Evolutionary conservation across 2,113 vertebrate species (phyloP).

Genomic region (Hemiprocne comata): DNA sequence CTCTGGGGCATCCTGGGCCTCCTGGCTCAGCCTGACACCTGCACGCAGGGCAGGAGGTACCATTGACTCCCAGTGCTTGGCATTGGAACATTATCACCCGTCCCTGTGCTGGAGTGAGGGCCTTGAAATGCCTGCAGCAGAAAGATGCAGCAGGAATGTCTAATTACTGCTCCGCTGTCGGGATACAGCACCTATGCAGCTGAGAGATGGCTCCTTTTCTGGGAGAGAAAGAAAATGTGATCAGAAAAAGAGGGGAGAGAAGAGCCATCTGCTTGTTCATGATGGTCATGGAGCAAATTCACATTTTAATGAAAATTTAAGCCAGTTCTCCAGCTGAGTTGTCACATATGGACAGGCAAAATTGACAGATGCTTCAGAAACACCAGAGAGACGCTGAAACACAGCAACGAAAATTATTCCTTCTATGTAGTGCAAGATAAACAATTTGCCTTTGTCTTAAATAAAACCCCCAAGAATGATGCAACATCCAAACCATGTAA

Average conservation of each 20-base stretch:
- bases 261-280: background rate
- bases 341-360: background rate
- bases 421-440: background rate
- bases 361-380: background rate
- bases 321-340: background rate
- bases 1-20: background rate
- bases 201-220: background rate
- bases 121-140: background rate
- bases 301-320: background rate
- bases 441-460: background rate
- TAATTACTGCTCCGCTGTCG: background rate
- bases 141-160: background rate
- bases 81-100: background rate
- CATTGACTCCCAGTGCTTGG: background rate
- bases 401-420: background rate
- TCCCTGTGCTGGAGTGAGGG: background rate
- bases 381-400: background rate
- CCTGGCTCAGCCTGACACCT: background rate
- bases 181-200: background rate
- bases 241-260: background rate
- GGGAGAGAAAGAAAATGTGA: background rate
- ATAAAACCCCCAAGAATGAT: background rate
- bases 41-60: background rate
- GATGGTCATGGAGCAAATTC: background rate
- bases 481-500: background rate